Base-by-base conservation (phyloP, 2,797 vertebrate species). In the Synanceia verrucosa region DNA sequence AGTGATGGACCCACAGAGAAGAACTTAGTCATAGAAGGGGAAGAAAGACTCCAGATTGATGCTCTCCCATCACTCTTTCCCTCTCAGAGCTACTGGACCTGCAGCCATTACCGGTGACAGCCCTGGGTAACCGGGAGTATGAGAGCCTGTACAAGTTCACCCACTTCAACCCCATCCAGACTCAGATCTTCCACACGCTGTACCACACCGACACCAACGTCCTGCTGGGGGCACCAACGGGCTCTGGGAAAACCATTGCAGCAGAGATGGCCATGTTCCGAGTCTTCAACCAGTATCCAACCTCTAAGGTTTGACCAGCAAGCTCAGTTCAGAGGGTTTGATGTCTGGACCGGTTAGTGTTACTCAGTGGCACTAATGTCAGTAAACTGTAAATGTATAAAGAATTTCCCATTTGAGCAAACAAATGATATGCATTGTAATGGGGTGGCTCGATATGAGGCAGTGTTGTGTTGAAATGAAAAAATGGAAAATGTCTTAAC, bases 131-230 rank as follows among this genome's bases (percentile, higher is more conserved):
- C 90, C 88, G 61, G 5, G 92, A 95, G 70, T 99, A 95, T 64
- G 96, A 99, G 94, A 94, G 93, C n/a, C 88, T 99, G 6, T 99
- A 97, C 91, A 97, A 95, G 87, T 99, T 99, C 88, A 98, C 96
- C 6, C 97, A 99, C 91, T 99, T 96, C 88, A 99, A 99, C 88
- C 98, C 98, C 67, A 95, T 99, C 80, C 98, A 99, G 94, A 99
- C 98, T 0, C 98, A 99, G 85, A 99, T 99, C 92, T 99, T 99
- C 91, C 96, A 99, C 86, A 98, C 96, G 0, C 90, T 99, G 1
- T 99, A 99, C 86, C 97, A 99, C 91, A 97, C 94, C 1, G 97
- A 99, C 88, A 96, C 94, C 44, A 99, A 99, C 53, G 96, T 99
- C 83, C 94, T 99, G 52, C 96, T 99, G 81, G 98, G 98, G 82